Conservation (phyloP, 1,140 invertebrate genomes). For the Tachypleus tridentatus region DNA sequence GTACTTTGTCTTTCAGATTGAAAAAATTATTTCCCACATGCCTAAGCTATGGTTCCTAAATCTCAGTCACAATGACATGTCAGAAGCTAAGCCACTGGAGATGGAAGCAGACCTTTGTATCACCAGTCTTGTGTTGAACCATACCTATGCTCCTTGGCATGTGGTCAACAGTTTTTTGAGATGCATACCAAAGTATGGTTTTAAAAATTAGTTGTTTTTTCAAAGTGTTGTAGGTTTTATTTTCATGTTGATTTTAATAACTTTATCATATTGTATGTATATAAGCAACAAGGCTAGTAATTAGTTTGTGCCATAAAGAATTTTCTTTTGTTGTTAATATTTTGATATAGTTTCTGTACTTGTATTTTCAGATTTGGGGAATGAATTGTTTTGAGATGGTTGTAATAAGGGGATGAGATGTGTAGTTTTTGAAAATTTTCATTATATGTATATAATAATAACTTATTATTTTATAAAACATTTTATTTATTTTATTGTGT, state of each 20-base stretch:
- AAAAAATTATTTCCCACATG: slow-evolving; percentile 70
- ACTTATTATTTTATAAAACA: too few species aligned
- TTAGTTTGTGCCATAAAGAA: too few species aligned
- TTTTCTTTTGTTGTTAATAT: neutral
- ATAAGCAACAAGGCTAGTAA: too few species aligned
- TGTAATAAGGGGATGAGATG: too few species aligned
- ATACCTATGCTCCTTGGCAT: slow-evolving; percentile 68
- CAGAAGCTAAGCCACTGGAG: slow-evolving; percentile 7
- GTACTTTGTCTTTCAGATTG: slow-evolving; percentile 40
- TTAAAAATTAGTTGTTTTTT: neutral
- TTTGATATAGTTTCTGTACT: slow-evolving; percentile 1
- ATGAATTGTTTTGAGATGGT: too few species aligned
- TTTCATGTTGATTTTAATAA: too few species aligned
- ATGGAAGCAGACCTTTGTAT: slow-evolving; percentile 38
- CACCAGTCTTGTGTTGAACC: slow-evolving; percentile 68
- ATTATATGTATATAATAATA: too few species aligned
- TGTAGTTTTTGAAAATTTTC: too few species aligned
- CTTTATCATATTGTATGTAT: too few species aligned
- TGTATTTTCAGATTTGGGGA: neutral
- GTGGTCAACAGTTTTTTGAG: slow-evolving; percentile 59
- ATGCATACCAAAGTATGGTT: slow-evolving; percentile 46
- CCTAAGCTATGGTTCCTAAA: slow-evolving; percentile 79
- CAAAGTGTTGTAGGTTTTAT: too few species aligned
- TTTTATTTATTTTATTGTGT: too few species aligned
- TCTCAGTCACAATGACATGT: slow-evolving; percentile 70